Evolutionary conservation across 2,888 invertebrate species (phyloP), one percentile per base, ranked within the genome.

Genomic region (Ernsta delagoae): DNA sequence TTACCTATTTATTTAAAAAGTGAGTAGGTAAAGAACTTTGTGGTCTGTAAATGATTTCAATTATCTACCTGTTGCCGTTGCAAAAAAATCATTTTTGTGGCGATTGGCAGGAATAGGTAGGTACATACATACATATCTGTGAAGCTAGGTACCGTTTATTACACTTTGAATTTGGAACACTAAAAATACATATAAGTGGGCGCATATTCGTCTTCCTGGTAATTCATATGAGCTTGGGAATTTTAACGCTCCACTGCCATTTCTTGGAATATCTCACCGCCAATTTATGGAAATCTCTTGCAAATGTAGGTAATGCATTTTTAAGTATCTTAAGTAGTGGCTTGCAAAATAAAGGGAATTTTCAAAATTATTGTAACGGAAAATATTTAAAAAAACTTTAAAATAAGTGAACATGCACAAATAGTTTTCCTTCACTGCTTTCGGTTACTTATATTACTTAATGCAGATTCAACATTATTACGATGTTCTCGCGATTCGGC

Each of bases 311-410:
- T 31, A 62, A 62, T 68, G 24, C 61, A 50, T 62, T 62, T 68
- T 68, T 62, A 57, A 68, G 45, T 68, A 39, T 57, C 57, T 59
- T 68, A 62, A 61, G 60, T 39, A 34, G 39, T 57, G 50, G 50
- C 24, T 65, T 43, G 39, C 45, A 68, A 62, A 24, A 62, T 31
- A 31, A 12, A 16, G 39, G 45, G 0, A 6, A 6, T 41, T 59
- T 41, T 59, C 3, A 41, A 7, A 7, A 3, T 43, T 43, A 11
- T 11, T 43, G 11, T 43, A 9, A 43, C 8, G 9, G 9, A 9
- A 9, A 9, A 3, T 43, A 43, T 43, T 4, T 8, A 3, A 2
- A 9, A 9, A 39, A 39, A 39, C 5, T 39, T 39, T 39, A 39
- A 31, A 31, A 4, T 31, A 4, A 31, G 4, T 31, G 31, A 31